Conservation (phyloP, 2,888 invertebrate genomes). For the Papilio demoleus region DNA sequence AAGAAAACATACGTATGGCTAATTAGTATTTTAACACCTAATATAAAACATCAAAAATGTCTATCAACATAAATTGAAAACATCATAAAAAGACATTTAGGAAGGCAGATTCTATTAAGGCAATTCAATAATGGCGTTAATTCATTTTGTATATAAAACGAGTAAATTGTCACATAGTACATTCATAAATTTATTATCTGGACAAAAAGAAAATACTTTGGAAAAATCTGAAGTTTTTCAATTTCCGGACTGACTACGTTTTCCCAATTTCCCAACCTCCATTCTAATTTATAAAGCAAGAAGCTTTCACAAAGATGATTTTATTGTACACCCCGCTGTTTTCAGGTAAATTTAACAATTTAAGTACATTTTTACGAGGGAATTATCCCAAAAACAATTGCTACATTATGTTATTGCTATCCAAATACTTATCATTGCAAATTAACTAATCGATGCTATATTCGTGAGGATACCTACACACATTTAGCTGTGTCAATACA, state of each 20-base stretch:
- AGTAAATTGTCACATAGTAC: slow-evolving; percentile 59
- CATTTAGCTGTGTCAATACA: no score
- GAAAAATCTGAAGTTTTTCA: slow-evolving; percentile 78
- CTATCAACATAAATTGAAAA: not conserved
- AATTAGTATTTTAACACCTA: not conserved
- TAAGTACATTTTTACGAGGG: slow-evolving; percentile 70
- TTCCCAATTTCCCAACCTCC: slow-evolving; percentile 72
- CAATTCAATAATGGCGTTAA: slow-evolving; percentile 48
- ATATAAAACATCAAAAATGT: not conserved
- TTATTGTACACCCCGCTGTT: slow-evolving; percentile 75
- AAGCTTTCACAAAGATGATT: slow-evolving; percentile 72
- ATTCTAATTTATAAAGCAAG: slow-evolving; percentile 75
- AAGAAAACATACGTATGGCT: no score
- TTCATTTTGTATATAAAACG: slow-evolving; percentile 52
- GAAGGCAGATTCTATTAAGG: slow-evolving; percentile 38
- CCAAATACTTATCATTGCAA: slow-evolving; percentile 65
- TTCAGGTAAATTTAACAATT: slow-evolving; percentile 75
- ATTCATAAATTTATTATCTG: slow-evolving; percentile 56
- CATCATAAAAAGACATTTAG: slow-evolving; percentile 29
- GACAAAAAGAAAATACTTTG: slow-evolving; percentile 62
- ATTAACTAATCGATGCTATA: slow-evolving; percentile 56
- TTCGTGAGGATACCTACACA: slow-evolving; percentile 42
- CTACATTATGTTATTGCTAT: slow-evolving; percentile 58
- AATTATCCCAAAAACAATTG: slow-evolving; percentile 68
- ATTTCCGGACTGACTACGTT: slow-evolving; percentile 77